A percentile compares a stretch with the other conserved stretches of the same genome.
Evolutionary conservation across 2,888 invertebrate species (phyloP).

Genomic region (Aphodius granarius): DNA sequence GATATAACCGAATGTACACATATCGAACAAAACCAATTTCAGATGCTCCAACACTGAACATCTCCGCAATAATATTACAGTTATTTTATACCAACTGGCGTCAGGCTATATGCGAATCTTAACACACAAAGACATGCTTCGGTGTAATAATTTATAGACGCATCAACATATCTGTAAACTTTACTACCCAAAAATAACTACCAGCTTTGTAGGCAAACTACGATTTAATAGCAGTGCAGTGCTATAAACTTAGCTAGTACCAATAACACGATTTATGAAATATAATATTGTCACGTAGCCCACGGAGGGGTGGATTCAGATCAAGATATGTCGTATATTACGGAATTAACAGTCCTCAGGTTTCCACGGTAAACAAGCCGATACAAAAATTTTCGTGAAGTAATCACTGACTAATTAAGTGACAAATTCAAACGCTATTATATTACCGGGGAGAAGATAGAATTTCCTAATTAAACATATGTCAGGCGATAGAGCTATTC

Average conservation of each 20-base stretch:
- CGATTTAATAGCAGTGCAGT: neutral
- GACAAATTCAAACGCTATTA: no score
- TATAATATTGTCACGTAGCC: no score
- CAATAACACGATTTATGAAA: no score
- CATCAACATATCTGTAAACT: neutral
- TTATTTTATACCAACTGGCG: neutral
- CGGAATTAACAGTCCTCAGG: no score
- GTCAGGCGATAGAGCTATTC: no score
- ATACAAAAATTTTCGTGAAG: no score
- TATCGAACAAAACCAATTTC: conserved; percentile 15
- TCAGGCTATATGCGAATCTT: neutral
- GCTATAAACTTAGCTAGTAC: neutral
- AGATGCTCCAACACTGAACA: conserved; percentile 3
- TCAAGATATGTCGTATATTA: no score
- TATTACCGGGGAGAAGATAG: no score
- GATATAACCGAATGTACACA: neutral
- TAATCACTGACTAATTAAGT: no score
- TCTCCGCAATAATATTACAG: conserved; percentile 8
- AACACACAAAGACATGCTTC: neutral
- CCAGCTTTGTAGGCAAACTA: neutral
- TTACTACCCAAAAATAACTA: neutral
- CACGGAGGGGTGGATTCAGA: no score
- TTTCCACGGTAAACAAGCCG: no score
- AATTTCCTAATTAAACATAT: no score
- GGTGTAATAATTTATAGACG: neutral